Conservation (phyloP, 2,888 invertebrate species). For the Psylliodes chrysocephalus region DNA sequence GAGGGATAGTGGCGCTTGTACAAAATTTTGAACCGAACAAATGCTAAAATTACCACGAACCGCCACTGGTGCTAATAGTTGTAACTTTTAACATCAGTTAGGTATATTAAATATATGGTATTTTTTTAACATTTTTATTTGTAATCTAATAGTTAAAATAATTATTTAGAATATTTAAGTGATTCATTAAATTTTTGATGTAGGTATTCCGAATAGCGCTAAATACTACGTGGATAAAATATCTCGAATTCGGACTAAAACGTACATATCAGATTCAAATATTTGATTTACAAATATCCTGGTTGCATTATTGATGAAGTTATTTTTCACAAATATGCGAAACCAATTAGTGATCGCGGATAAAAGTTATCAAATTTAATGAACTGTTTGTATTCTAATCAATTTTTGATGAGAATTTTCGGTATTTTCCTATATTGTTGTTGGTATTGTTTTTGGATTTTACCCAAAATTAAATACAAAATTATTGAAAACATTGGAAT, state of each 20-base stretch:
- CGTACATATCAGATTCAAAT: conserved; percentile 31
- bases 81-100: too few species aligned
- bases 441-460: neutral
- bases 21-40: too few species aligned
- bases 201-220: neutral
- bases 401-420: conserved; percentile 25
- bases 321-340: conserved; percentile 27
- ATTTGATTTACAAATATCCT: conserved; percentile 33
- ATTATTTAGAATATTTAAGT: neutral
- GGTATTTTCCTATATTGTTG: neutral
- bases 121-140: too few species aligned
- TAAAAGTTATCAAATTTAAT: conserved; percentile 31
- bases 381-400: conserved; percentile 31
- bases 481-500: too few species aligned
- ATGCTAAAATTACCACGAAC: too few species aligned
- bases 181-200: neutral
- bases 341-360: conserved; percentile 27
- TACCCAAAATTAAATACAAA: neutral
- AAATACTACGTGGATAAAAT: neutral
- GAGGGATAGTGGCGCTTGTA: too few species aligned
- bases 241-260: conserved; percentile 12
- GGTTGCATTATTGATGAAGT: conserved; percentile 33
- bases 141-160: too few species aligned
- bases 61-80: too few species aligned
- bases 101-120: too few species aligned